Evolutionary conservation across 2,888 invertebrate species (phyloP).

Genomic region (Rotaria macrura): DNA sequence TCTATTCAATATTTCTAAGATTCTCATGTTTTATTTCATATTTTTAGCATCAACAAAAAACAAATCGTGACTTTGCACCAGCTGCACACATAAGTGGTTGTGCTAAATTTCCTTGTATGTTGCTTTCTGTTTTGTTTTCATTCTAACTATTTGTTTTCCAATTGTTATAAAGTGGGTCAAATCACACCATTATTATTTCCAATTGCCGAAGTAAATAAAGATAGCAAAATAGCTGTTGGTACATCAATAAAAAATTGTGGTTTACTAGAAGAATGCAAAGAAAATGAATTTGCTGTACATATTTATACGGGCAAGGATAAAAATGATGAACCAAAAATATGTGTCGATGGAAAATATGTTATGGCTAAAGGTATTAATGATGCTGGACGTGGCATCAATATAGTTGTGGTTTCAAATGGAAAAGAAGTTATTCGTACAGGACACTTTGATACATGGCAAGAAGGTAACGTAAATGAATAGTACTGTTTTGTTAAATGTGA

Average conservation of each 20-base stretch:
- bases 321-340: conserved; percentile 53
- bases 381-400: conserved; percentile 55
- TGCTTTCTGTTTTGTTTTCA: not conserved
- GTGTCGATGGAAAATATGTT: conserved; percentile 53
- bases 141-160: not conserved
- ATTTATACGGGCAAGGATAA: conserved; percentile 53
- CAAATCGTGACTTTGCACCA: conserved; percentile 39
- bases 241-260: conserved; percentile 51
- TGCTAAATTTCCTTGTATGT: conserved; percentile 38
- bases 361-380: conserved; percentile 50
- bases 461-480: conserved; percentile 42
- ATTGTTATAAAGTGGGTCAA: conserved; percentile 32
- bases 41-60: conserved; percentile 35
- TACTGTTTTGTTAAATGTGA: no score
- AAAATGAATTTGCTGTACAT: conserved; percentile 49
- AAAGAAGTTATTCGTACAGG: conserved; percentile 50
- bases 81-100: conserved; percentile 45
- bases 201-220: conserved; percentile 35
- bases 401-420: conserved; percentile 52
- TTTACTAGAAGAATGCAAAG: conserved; percentile 46
- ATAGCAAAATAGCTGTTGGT: conserved; percentile 39
- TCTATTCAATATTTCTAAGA: no score
- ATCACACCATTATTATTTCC: conserved; percentile 36
- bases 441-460: conserved; percentile 55
- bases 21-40: not conserved